Base-by-base conservation (phyloP, 92 coral and sea anemone species). In the Porites cylindrica region DNA sequence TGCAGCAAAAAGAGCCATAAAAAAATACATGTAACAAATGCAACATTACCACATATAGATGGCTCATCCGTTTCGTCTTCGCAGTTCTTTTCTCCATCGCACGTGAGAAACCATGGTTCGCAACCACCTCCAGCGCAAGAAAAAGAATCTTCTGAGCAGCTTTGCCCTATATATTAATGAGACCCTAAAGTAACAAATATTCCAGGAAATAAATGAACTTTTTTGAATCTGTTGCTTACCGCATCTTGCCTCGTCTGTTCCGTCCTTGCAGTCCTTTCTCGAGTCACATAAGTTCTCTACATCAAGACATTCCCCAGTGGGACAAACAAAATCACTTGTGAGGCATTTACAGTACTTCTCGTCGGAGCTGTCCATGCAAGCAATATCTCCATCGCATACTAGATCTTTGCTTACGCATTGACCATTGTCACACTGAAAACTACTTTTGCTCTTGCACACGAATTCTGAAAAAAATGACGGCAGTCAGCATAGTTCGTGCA, bases 401-500 rank as follows among this genome's bases (percentile, higher is more conserved):
- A 89, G 82, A 9, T 85, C 95, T 71, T 85, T 79, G 62, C 83
- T 92, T 18, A 96, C 89, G 54, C 99, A 96, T 11, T 85, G 92
- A 17, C 99, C 98, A 61, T 95, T 96, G 54, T 89, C 86, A 72
- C 99, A 96, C 68, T 91, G 95, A 77, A 96, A 96, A 38, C 68
- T 62, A 11, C 81, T 66, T 47, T 53, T 63, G 47, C 68, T 74
- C 7, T 74, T 29, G 61, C 98, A 94, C 26, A 68, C 76, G 85
- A 90, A 86, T 17, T 90, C 98, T 94, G 64, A 19, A 21, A 20
- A n/a, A n/a, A n/a, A n/a, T n/a, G n/a, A n/a, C n/a, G n/a, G n/a
- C n/a, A n/a, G n/a, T n/a, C n/a, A n/a, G n/a, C n/a, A n/a, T n/a
- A n/a, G n/a, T n/a, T n/a, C n/a, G n/a, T n/a, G n/a, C n/a, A n/a